Conservation (phyloP, 2,888 invertebrate genomes). For the Drosophila anomelani region DNA sequence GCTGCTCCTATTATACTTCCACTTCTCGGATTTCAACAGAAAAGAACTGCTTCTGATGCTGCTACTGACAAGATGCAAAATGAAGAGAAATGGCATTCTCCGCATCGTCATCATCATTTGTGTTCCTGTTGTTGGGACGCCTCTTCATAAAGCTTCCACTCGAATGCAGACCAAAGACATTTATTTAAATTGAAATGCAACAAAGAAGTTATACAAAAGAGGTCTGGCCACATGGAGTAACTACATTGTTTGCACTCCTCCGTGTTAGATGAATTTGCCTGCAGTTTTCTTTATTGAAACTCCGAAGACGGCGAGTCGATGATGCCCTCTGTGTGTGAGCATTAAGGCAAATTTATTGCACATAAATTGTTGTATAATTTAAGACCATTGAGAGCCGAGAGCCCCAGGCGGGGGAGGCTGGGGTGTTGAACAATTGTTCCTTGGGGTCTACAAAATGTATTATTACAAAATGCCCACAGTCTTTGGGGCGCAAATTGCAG, state of each 20-base stretch:
- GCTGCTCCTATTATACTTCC: slow-evolving; percentile 41
- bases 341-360: slow-evolving; percentile 72
- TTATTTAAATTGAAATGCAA: slow-evolving; percentile 78
- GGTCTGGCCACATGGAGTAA: slow-evolving; percentile 27
- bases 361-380: slow-evolving; percentile 70
- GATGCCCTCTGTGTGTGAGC: slow-evolving; percentile 13
- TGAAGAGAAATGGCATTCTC: slow-evolving; percentile 40
- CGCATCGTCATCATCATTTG: slow-evolving; percentile 23
- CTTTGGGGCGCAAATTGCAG: slow-evolving; percentile 62
- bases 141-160: slow-evolving; percentile 32
- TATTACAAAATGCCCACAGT: slow-evolving; percentile 49
- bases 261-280: slow-evolving; percentile 45
- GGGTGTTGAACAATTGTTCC: slow-evolving; percentile 19
- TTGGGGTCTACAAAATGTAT: slow-evolving; percentile 30
- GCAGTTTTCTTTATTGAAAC: slow-evolving; percentile 27
- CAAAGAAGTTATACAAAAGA: slow-evolving; percentile 34
- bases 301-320: slow-evolving; percentile 16
- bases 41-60: slow-evolving; percentile 6
- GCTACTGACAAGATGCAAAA: slow-evolving; percentile 38
- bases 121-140: slow-evolving; percentile 28
- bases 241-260: slow-evolving; percentile 39
- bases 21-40: slow-evolving; percentile 5
- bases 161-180: slow-evolving; percentile 48
- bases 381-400: slow-evolving; percentile 12
- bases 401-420: slow-evolving; percentile 11